phyloP scores from a whole-genome alignment of 2,113 vertebrate species.

The Eclectus roratus region DNA sequence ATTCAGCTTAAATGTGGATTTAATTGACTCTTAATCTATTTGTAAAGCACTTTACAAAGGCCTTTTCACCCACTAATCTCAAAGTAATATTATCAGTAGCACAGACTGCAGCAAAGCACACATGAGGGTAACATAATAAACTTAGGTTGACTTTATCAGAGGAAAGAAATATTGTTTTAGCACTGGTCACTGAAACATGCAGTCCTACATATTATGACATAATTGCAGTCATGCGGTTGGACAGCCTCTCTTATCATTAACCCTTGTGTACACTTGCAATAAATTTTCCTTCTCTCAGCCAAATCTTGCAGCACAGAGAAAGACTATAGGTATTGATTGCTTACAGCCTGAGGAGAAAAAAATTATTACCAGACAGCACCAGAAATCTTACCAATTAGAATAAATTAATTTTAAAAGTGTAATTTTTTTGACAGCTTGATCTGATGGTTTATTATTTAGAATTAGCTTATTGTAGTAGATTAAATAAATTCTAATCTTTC shows the following conservation, averaged over 20 bases:
- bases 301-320: not conserved
- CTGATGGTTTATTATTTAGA: not conserved
- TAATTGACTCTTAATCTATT: not conserved
- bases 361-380: not conserved
- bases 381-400: not conserved
- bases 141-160: not conserved
- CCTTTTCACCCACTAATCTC: not conserved
- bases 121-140: not conserved
- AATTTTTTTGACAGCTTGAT: not conserved
- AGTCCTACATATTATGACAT: not conserved
- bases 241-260: not conserved
- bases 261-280: not conserved
- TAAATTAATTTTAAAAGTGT: not conserved
- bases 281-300: not conserved
- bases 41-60: not conserved
- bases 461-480: not conserved
- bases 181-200: not conserved
- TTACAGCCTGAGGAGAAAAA: not conserved
- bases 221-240: not conserved
- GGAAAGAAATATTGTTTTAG: not conserved
- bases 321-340: not conserved
- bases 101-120: not conserved
- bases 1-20: not conserved
- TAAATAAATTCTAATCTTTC: not conserved
- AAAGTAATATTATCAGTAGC: not conserved